phyloP scores from a whole-genome alignment of 2,888 invertebrate species.

The Microchrysa polita region DNA sequence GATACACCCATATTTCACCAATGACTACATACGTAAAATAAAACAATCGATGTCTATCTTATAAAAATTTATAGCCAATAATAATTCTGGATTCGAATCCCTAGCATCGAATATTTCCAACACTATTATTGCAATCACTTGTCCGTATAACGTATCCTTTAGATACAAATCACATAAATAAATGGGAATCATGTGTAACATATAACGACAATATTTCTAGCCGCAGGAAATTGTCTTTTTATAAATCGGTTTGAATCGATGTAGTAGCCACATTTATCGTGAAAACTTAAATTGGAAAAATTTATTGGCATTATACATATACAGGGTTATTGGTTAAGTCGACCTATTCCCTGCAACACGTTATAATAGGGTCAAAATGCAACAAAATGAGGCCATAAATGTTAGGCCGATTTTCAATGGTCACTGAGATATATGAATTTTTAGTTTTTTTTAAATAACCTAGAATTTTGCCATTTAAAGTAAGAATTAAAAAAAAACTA shows the following conservation, averaged over 20 bases:
- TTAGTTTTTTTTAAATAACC: too few species aligned
- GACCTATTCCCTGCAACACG: too few species aligned
- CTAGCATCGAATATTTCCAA: not conserved
- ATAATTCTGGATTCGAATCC: not conserved
- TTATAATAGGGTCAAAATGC: too few species aligned
- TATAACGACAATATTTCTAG: conserved; percentile 1
- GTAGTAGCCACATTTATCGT: not conserved
- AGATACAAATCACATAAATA: not conserved
- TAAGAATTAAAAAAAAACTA: too few species aligned
- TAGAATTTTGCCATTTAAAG: too few species aligned
- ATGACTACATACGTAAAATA: too few species aligned
- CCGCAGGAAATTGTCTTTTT: conserved; percentile 8
- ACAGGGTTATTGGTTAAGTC: too few species aligned
- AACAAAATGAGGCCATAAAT: too few species aligned
- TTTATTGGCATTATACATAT: conserved; percentile 14
- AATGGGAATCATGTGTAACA: not conserved
- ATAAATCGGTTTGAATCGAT: conserved; percentile 23
- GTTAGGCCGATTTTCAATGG: too few species aligned
- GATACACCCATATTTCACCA: too few species aligned
- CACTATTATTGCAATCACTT: conserved; percentile 1
- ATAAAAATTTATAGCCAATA: not conserved
- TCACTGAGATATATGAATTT: too few species aligned
- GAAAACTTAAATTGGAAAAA: conserved; percentile 15
- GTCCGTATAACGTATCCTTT: not conserved
- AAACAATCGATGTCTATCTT: not conserved